phyloP scores from a whole-genome alignment of 2,113 vertebrate genomes.

The Crotalus viridis region DNA sequence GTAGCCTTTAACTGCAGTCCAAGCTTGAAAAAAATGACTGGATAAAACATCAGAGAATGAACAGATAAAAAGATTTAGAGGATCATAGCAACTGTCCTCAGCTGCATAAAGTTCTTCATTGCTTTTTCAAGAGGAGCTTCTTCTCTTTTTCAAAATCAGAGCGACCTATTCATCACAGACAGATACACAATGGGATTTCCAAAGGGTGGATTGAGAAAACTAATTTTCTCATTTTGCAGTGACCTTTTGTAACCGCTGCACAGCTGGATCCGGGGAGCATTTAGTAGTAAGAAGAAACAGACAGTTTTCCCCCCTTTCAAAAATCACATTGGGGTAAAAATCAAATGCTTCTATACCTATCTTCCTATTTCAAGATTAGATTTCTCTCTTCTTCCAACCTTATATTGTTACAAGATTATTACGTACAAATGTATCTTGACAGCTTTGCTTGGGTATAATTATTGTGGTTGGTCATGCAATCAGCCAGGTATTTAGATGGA shows the following conservation, averaged over 20 bases:
- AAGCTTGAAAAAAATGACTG: background rate
- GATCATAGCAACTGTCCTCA: slow-evolving; percentile 17
- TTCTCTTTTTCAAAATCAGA: background rate
- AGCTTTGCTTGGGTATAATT: background rate
- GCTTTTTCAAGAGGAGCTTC: background rate
- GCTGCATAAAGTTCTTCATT: background rate
- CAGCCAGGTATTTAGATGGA: background rate
- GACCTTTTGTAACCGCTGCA: slow-evolving; percentile 14
- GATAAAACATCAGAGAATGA: background rate
- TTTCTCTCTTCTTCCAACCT: background rate
- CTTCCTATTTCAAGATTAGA: background rate
- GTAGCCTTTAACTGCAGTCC: background rate
- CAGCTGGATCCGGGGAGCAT: background rate
- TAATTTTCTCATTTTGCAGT: slow-evolving; percentile 12
- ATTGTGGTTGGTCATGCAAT: background rate
- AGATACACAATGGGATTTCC: background rate
- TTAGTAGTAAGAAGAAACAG: background rate
- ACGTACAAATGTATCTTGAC: background rate
- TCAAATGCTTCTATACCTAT: background rate
- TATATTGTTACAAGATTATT: background rate
- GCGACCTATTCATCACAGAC: slow-evolving; percentile 6
- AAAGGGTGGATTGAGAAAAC: slow-evolving; percentile 12
- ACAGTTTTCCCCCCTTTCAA: background rate
- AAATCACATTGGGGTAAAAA: background rate
- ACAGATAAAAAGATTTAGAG: background rate